phyloP scores from a whole-genome alignment of 2,888 invertebrate genomes.

The Alsophila aescularia region DNA sequence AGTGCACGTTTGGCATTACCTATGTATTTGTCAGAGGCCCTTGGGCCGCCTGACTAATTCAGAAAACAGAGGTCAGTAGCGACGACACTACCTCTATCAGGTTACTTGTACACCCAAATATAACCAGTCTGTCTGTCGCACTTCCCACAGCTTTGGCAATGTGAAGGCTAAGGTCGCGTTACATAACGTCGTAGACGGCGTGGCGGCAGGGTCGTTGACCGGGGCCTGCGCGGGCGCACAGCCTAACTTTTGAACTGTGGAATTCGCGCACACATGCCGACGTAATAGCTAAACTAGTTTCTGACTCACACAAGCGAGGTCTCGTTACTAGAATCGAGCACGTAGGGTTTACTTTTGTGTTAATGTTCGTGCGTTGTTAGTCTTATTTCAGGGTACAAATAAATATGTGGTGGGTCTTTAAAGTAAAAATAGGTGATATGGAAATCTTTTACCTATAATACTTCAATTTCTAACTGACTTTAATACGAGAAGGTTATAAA shows the following conservation, averaged over 20 bases:
- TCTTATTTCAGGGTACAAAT: not conserved
- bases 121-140: conserved; percentile 39
- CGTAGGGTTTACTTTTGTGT: conserved; percentile 16
- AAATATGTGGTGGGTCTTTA: no score
- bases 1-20: no score
- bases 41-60: no score
- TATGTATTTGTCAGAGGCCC: no score
- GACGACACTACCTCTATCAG: conserved; percentile 13
- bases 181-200: conserved; percentile 80
- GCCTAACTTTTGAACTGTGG: conserved; percentile 65
- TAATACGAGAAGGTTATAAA: no score
- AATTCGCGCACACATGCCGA: conserved; percentile 55
- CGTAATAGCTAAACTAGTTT: conserved; percentile 33
- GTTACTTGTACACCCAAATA: conserved; percentile 38
- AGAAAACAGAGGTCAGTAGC: no score
- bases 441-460: no score
- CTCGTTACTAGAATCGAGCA: conserved; percentile 3
- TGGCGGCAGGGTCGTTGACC: conserved; percentile 75
- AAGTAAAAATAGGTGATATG: no score
- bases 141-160: conserved; percentile 57
- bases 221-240: conserved; percentile 78
- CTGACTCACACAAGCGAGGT: conserved; percentile 33
- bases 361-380: not conserved
- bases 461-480: no score
- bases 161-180: conserved; percentile 82